phyloP scores from a whole-genome alignment of 2,113 vertebrate genomes.

The Sapayoa aenigma region DNA sequence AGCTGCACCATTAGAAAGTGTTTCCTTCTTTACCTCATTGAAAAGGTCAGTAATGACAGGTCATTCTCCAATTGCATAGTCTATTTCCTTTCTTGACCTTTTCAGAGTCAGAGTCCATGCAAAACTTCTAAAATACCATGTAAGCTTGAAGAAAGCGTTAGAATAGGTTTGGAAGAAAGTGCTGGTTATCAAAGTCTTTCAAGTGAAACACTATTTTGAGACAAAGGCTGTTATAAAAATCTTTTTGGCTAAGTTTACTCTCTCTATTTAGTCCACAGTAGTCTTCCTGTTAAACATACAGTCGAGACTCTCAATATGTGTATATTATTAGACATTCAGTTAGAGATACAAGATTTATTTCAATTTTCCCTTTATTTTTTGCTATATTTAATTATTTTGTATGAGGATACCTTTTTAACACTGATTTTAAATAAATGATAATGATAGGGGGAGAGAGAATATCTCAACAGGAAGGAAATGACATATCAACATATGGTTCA shows the following conservation, averaged over 20 bases:
- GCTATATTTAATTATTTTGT: neutral
- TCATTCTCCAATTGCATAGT: slow-evolving; percentile 18
- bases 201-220: slow-evolving; percentile 12
- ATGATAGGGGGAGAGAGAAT: neutral
- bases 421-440: neutral
- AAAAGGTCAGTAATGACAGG: slow-evolving; percentile 62
- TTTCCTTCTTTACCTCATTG: slow-evolving; percentile 50
- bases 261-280: neutral
- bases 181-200: neutral
- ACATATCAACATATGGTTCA: neutral
- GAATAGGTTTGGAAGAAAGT: slow-evolving; percentile 9
- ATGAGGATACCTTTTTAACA: neutral
- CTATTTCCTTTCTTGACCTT: slow-evolving; percentile 41
- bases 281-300: neutral
- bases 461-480: neutral
- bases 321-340: neutral
- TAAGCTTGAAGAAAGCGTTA: slow-evolving; percentile 12
- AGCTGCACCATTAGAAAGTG: slow-evolving; percentile 22
- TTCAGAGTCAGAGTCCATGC: slow-evolving; percentile 46
- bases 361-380: neutral
- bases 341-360: neutral
- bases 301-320: neutral
- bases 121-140: slow-evolving; percentile 48
- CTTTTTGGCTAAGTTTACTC: neutral
- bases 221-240: slow-evolving; percentile 6